These are phyloP conservation scores for Xerus rutilus DNA, from an alignment of 2,797 vertebrate species.

Conservation along the genomic window DNA sequence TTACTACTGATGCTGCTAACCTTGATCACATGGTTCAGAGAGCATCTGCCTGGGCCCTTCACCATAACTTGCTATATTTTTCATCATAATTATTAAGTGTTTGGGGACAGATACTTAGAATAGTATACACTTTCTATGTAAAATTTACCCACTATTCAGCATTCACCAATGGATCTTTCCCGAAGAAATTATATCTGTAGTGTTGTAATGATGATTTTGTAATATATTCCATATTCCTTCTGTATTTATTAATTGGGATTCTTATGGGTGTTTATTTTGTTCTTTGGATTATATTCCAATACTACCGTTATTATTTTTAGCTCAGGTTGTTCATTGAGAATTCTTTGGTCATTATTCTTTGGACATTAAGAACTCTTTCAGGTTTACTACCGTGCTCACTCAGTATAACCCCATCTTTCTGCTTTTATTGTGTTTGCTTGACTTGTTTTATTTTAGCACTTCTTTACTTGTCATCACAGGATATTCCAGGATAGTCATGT, in stretches of 20 bases:
- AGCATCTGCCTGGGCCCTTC: not conserved
- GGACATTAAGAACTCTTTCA: not conserved
- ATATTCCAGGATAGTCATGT: not conserved
- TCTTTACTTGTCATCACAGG: not conserved
- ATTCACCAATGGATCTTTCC: not conserved
- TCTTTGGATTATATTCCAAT: not conserved
- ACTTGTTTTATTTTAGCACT: not conserved
- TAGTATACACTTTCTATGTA: not conserved
- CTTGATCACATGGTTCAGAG: not conserved
- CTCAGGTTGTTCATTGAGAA: not conserved
- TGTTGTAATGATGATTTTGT: not conserved
- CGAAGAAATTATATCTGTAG: not conserved
- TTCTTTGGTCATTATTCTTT: not conserved
- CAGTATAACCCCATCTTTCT: not conserved
- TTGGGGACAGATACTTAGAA: not conserved
- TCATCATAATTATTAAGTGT: not conserved
- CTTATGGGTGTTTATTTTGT: not conserved
- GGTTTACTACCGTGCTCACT: not conserved
- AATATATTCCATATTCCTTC: not conserved
- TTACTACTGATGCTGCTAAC: not conserved
- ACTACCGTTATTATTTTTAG: not conserved
- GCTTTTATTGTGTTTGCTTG: not conserved
- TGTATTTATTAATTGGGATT: not conserved
- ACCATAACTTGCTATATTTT: not conserved
- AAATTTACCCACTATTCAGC: not conserved